Conservation (phyloP, 2,888 invertebrate species). For the Orthosia gracilis region DNA sequence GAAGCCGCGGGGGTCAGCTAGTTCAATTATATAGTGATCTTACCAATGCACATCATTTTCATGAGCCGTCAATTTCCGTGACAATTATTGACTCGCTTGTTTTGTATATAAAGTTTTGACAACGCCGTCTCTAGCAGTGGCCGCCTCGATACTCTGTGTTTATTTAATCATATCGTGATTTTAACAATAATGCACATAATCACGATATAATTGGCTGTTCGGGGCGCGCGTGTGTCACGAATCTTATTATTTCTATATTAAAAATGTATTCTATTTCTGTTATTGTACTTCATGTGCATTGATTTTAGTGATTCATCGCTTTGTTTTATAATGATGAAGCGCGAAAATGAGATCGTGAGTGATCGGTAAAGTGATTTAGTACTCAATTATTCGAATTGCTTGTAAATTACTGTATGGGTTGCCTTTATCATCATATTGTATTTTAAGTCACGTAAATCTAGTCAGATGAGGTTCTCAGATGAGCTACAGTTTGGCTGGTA, state of each 20-base stretch:
- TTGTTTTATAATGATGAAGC: constrained; percentile 10
- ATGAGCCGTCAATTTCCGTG: too few relatives aligned
- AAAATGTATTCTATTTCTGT: constrained; percentile 21
- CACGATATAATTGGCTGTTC: constrained; percentile 53
- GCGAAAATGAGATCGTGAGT: background rate
- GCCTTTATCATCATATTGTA: too few relatives aligned
- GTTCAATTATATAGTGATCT: constrained; percentile 66
- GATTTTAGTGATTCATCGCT: constrained; percentile 21
- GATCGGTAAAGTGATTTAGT: background rate
- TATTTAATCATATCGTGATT: constrained; percentile 63
- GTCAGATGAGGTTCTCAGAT: too few relatives aligned
- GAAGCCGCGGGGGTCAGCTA: too few relatives aligned
- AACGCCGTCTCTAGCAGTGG: background rate
- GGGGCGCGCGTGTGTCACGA: constrained; percentile 68
- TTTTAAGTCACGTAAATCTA: too few relatives aligned
- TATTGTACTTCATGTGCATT: constrained; percentile 8
- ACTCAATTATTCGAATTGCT: background rate
- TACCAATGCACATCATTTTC: constrained; percentile 52
- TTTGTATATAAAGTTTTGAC: background rate
- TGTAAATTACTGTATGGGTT: background rate
- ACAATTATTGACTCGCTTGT: background rate
- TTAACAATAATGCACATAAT: constrained; percentile 60
- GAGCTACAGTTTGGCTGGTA: too few relatives aligned
- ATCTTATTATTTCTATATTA: constrained; percentile 33
- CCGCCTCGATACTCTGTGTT: background rate